Evolutionary conservation across 2,113 vertebrate species (phyloP).

Genomic region (Isichthys henryi): DNA sequence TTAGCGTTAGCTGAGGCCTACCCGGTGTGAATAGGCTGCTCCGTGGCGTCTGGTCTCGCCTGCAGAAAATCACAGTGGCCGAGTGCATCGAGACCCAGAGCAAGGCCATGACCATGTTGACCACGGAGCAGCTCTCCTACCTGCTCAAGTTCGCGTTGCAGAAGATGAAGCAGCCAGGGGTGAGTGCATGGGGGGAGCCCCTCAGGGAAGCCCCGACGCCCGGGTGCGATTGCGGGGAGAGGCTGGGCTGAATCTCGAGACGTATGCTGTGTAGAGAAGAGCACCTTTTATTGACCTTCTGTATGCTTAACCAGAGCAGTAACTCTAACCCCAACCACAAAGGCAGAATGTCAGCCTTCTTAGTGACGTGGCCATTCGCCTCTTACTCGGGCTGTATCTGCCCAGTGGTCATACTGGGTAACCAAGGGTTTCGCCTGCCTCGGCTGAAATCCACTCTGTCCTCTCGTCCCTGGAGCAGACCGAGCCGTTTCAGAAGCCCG

Average conservation of each 20-base stretch:
- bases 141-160: conserved; percentile 98
- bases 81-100: conserved; percentile 99
- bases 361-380: not conserved
- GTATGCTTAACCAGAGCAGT: not conserved
- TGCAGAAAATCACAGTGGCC: conserved; percentile 96
- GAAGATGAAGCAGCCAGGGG: conserved; percentile 99
- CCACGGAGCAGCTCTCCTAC: conserved; percentile 90
- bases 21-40: not conserved
- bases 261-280: not conserved
- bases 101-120: conserved; percentile 99
- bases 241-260: not conserved
- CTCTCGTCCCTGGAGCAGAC: conserved; percentile 60
- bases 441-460: not conserved
- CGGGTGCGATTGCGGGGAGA: no score
- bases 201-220: not conserved
- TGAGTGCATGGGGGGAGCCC: conserved; percentile 58
- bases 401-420: not conserved
- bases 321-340: not conserved
- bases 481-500: conserved; percentile 96
- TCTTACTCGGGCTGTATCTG: not conserved
- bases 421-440: not conserved
- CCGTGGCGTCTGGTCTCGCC: conserved; percentile 44
- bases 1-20: not conserved
- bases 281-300: not conserved
- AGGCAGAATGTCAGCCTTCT: not conserved